A percentile compares a stretch with the other conserved stretches of the same genome.
These are phyloP conservation scores for Adelges cooleyi DNA, from an alignment of 1,140 invertebrate species.

Conservation along the genomic window DNA sequence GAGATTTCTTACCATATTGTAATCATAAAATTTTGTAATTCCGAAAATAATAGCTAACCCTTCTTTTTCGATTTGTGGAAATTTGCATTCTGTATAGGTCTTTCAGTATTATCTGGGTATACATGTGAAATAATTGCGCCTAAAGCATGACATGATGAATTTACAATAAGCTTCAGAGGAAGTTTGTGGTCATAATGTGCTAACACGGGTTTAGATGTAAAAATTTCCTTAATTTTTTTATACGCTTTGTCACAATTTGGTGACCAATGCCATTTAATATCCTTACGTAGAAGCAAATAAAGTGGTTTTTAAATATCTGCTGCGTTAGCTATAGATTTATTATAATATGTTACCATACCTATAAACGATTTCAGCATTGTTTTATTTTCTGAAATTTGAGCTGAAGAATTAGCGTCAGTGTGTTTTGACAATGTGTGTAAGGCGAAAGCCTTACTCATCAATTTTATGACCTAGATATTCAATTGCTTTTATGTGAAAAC, in stretches of 20 bases:
- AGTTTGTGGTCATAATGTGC: slow-evolving; percentile 31
- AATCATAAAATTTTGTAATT: slow-evolving; percentile 39
- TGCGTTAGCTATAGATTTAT: slow-evolving; percentile 35
- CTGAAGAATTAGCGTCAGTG: slow-evolving; percentile 37
- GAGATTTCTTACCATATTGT: slow-evolving; percentile 41
- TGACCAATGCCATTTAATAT: slow-evolving; percentile 31
- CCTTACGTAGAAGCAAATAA: slow-evolving; percentile 32
- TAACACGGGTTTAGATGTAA: slow-evolving; percentile 25
- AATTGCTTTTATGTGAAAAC: neutral
- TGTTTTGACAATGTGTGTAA: slow-evolving; percentile 37
- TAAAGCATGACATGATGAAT: slow-evolving; percentile 32
- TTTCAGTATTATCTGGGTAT: neutral
- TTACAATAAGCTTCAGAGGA: slow-evolving; percentile 27
- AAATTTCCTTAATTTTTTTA: slow-evolving; percentile 24
- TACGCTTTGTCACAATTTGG: slow-evolving; percentile 18
- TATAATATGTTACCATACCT: slow-evolving; percentile 37
- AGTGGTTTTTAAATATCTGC: slow-evolving; percentile 33
- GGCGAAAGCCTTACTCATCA: slow-evolving; percentile 34
- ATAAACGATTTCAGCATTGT: slow-evolving; percentile 37
- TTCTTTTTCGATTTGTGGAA: slow-evolving; percentile 40
- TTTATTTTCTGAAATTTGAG: slow-evolving; percentile 35
- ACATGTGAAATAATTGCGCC: slow-evolving; percentile 24
- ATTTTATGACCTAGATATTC: slow-evolving; percentile 38
- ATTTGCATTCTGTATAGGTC: slow-evolving; percentile 33
- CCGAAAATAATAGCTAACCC: slow-evolving; percentile 43